Evolutionary conservation across 2,888 invertebrate species (phyloP).

Genomic region (Coecobrya sp.): DNA sequence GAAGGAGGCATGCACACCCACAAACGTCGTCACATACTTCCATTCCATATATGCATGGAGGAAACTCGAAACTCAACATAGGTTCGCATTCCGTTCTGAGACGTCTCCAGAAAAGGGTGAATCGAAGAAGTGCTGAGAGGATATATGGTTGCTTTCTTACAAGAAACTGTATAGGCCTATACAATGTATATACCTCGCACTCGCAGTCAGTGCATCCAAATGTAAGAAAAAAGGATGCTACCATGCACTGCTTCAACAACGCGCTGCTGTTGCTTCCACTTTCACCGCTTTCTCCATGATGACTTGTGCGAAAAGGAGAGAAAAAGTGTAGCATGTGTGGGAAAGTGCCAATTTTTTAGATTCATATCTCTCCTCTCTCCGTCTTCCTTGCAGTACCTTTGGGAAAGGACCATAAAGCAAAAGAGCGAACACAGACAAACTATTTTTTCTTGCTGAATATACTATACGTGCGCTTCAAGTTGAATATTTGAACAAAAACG

Average conservation of each 20-base stretch:
- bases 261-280: constrained; percentile 60
- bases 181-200: background rate
- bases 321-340: constrained; percentile 77
- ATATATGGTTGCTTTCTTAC: background rate
- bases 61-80: constrained; percentile 32
- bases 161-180: background rate
- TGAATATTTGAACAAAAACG: constrained; percentile 51
- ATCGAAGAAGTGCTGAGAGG: constrained; percentile 43
- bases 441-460: constrained; percentile 26
- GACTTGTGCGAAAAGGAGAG: constrained; percentile 59
- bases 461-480: constrained; percentile 20
- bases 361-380: constrained; percentile 67
- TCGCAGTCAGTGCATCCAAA: background rate
- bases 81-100: background rate
- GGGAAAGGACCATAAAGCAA: constrained; percentile 26
- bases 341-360: constrained; percentile 82
- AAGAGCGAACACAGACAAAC: background rate
- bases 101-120: background rate
- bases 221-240: background rate
- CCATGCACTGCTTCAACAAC: background rate
- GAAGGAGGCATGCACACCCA: constrained; percentile 20
- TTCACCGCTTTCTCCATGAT: constrained; percentile 41
- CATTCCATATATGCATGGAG: background rate
- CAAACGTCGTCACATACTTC: background rate
- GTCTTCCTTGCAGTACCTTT: constrained; percentile 62